Evolutionary conservation across 2,797 vertebrate genomes (phyloP).

Genomic region (Poecilia picta): DNA sequence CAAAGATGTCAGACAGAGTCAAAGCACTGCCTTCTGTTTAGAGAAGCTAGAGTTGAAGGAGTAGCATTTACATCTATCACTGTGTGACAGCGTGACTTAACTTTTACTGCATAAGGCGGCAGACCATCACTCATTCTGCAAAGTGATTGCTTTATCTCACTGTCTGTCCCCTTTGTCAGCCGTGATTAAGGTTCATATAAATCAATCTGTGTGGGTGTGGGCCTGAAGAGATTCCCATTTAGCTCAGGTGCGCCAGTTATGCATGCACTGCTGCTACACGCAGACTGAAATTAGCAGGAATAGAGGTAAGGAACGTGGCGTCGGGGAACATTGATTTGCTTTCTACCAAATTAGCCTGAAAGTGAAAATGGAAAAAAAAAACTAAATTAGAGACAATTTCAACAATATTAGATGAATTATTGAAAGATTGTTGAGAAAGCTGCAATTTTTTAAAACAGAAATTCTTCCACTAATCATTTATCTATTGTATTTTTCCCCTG

Average conservation of each 20-base stretch:
- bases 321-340: neutral
- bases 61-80: slow-evolving; percentile 15
- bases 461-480: neutral
- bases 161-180: slow-evolving; percentile 16
- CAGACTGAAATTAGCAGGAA: neutral
- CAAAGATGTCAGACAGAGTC: slow-evolving; percentile 14
- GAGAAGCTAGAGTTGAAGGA: slow-evolving; percentile 9
- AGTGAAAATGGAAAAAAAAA: neutral
- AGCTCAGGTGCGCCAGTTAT: slow-evolving; percentile 6
- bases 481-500: neutral
- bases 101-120: slow-evolving; percentile 10
- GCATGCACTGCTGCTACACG: neutral
- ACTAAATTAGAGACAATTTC: neutral
- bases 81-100: slow-evolving; percentile 9
- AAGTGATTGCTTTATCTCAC: slow-evolving; percentile 21
- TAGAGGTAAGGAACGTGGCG: neutral
- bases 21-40: slow-evolving; percentile 12
- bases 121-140: slow-evolving; percentile 13
- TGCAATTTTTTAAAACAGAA: neutral
- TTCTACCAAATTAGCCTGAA: neutral
- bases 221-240: slow-evolving; percentile 4
- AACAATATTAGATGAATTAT: neutral
- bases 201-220: slow-evolving; percentile 2
- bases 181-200: slow-evolving; percentile 14
- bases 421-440: neutral